Evolutionary conservation across 1,140 invertebrate genomes (phyloP).

Genomic region (Nixonia krombeini): DNA sequence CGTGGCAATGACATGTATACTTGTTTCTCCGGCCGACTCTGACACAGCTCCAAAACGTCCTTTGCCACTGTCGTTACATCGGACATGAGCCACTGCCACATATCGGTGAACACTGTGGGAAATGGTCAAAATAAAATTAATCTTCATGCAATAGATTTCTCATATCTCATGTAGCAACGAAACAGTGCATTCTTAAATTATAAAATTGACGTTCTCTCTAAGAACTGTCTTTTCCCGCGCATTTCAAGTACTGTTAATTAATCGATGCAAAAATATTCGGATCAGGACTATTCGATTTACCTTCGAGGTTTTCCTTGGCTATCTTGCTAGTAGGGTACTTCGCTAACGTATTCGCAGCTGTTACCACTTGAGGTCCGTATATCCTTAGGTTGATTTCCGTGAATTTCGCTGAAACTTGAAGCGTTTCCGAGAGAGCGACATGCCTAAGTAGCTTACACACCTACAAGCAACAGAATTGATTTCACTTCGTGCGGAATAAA

Average conservation of each 20-base stretch:
- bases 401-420: slow-evolving; percentile 96
- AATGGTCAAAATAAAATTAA: not conserved
- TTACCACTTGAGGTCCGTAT: slow-evolving; percentile 94
- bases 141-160: too few relatives aligned
- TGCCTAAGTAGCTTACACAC: slow-evolving; percentile 97
- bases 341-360: slow-evolving; percentile 92
- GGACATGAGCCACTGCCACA: slow-evolving; percentile 94
- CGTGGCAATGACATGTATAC: slow-evolving; percentile 95
- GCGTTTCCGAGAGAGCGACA: slow-evolving; percentile 91
- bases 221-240: too few relatives aligned
- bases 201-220: too few relatives aligned
- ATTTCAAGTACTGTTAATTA: too few relatives aligned
- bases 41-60: slow-evolving; percentile 90
- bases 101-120: slow-evolving; percentile 90
- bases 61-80: slow-evolving; percentile 89
- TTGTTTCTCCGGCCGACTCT: slow-evolving; percentile 85
- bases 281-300: too few relatives aligned
- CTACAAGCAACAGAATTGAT: slow-evolving; percentile 68
- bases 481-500: not conserved
- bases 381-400: slow-evolving; percentile 95
- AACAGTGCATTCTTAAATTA: too few relatives aligned
- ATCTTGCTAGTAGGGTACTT: slow-evolving; percentile 95
- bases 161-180: too few relatives aligned
- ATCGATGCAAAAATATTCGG: too few relatives aligned
- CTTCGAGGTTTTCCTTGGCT: slow-evolving; percentile 96